Evolutionary conservation across 1,140 invertebrate species (phyloP).

Genomic region (Ostrea denselamellosa): DNA sequence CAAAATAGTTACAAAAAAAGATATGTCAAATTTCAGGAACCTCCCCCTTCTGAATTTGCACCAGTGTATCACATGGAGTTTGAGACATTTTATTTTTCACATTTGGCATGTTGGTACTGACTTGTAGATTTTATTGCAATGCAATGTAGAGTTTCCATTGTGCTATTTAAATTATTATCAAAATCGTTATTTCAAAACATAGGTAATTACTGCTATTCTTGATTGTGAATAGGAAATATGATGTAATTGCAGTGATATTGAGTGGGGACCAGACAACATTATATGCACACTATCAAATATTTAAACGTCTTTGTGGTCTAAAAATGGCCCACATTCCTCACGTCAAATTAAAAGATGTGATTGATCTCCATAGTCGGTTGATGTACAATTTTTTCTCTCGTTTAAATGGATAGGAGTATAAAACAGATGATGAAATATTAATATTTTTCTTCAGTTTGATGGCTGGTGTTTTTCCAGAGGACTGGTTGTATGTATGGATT

Average conservation of each 20-base stretch:
- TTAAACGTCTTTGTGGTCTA: background rate
- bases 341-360: conserved; percentile 32
- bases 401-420: conserved; percentile 27
- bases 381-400: background rate
- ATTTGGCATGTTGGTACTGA: no score
- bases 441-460: background rate
- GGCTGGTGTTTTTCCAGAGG: conserved; percentile 9
- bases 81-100: background rate
- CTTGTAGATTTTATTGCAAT: no score
- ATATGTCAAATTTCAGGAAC: no score
- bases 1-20: no score
- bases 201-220: conserved; percentile 6
- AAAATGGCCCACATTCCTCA: conserved; percentile 10
- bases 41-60: no score
- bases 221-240: conserved; percentile 10
- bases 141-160: background rate
- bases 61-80: no score
- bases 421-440: conserved; percentile 37
- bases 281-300: conserved; percentile 16
- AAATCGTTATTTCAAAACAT: background rate
- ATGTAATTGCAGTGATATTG: conserved; percentile 26
- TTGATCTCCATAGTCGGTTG: conserved; percentile 11
- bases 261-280: conserved; percentile 4
- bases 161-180: background rate
- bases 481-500: background rate